Base-by-base conservation (phyloP, 2,797 vertebrate genomes). In the Gouania willdenowi region DNA sequence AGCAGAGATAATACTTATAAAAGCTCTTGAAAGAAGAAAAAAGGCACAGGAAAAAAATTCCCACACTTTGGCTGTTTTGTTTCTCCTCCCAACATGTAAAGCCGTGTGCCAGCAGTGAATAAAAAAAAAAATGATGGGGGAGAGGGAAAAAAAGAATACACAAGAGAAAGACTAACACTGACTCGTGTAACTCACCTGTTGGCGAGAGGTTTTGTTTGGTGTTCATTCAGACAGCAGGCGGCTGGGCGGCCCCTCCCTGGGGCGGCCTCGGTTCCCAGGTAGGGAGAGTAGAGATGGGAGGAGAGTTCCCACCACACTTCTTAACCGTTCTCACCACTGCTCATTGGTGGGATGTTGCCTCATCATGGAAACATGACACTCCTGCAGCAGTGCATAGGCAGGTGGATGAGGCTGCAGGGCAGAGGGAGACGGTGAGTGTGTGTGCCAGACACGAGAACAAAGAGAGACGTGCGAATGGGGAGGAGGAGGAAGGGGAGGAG, bases 251-350 rank as follows among this genome's bases (percentile, higher is more conserved):
- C 78, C 80, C 83, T 86, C 88, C 90, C 84, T 75, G 54, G 79
- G 79, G 76, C 71, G 56, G 70, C 67, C 70, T 74, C 40, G 81
- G 75, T 85, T 86, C 81, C 73, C 86, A 89, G 88, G 85, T 88
- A 85, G 59, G 56, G 63, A 66, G 63, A 67, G 43, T 35, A 69
- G 58, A 55, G 75, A 83, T 71, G 90, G 91, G 91, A 86, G 91
- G 90, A 91, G 91, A 91, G 65, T 92, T 92, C 91, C 89, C 91
- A 92, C 90, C 91, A 84, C 81, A 69, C 81, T 83, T 64, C 56
- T 73, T 76, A 72, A 79, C 79, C 70, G 80, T 89, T 91, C 86
- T 87, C 88, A 88, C 85, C 77, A 45, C 66, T 68, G 83, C 79
- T 73, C 67, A 89, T 90, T 89, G 88, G 87, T 65, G 30, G 62